Evolutionary conservation across 2,888 invertebrate genomes (phyloP), one percentile per base, ranked within the genome.

Genomic region (Iphiclides podalirius): DNA sequence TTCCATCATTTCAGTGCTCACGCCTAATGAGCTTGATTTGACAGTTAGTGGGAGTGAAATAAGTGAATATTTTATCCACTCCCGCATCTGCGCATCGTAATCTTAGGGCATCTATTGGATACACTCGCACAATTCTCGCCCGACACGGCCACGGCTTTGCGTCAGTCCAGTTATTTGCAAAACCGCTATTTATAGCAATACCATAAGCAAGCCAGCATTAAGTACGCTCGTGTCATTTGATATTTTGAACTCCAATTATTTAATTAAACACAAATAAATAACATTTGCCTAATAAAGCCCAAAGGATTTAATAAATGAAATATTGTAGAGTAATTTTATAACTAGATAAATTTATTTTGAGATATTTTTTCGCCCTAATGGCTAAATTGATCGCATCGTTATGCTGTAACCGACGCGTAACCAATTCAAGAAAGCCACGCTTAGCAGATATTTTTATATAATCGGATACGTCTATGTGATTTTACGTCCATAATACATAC

Each of bases 181-280:
- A 82, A 84, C 85, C 83, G 83, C 85, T 86, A 86, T 77, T 82
- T 80, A 81, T 77, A 79, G 68, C 74, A 77, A 79, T 78, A 68
- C 79, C 75, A 81, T 81, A 79, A 75, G 72, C 73, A 64, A 70
- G 58, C 50, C 58, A 47, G 63, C 63, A 72, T 75, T 73, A 70
- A 67, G 63, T 60, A 66, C 62, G 70, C 63, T 26, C 17, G 34
- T 3, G 64, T 60, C 51, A 55, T 61, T 57, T 67, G 9, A 43
- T 43, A 35, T 2, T 43, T 23, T n/a, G 35, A 14, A 35, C 13
- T 39, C n/a, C n/a, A n/a, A n/a, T n/a, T n/a, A n/a, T n/a, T n/a
- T n/a, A n/a, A n/a, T n/a, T n/a, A n/a, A n/a, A n/a, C n/a, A n/a
- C n/a, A n/a, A n/a, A n/a, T n/a, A n/a, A n/a, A n/a, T n/a, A n/a